These are phyloP conservation scores for Esox niger DNA, from an alignment of 2,113 vertebrate genomes.

Conservation along the genomic window DNA sequence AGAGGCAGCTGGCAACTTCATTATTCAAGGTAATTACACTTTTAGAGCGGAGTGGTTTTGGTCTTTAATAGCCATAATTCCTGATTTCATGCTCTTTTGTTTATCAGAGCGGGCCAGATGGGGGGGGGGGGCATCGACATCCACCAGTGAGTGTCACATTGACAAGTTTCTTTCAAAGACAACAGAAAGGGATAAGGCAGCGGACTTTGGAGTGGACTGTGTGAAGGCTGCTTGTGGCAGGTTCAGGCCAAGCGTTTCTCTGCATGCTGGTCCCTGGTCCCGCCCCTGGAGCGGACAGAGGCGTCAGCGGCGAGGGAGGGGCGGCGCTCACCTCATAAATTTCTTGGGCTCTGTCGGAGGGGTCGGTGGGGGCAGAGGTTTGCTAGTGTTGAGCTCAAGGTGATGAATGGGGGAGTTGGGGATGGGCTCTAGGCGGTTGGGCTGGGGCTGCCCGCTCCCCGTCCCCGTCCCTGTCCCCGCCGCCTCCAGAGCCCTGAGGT, in stretches of 20 bases:
- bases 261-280: slow-evolving; percentile 8
- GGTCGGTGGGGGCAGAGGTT: slow-evolving; percentile 93
- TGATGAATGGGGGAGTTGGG: slow-evolving; percentile 96
- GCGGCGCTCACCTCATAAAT: slow-evolving; percentile 93
- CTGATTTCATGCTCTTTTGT: slow-evolving; percentile 27
- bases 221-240: background rate
- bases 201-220: slow-evolving; percentile 13
- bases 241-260: background rate
- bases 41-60: slow-evolving; percentile 1
- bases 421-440: slow-evolving; percentile 92
- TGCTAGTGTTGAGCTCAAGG: slow-evolving; percentile 96
- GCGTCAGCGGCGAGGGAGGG: slow-evolving; percentile 35
- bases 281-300: background rate
- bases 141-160: slow-evolving; percentile 9
- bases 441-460: slow-evolving; percentile 78
- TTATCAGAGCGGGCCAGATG: slow-evolving; percentile 16
- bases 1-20: slow-evolving; percentile 31
- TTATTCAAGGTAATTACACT: slow-evolving; percentile 8
- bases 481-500: slow-evolving; percentile 93
- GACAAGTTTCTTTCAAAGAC: slow-evolving; percentile 23
- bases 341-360: slow-evolving; percentile 97
- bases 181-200: slow-evolving; percentile 7
- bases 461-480: slow-evolving; percentile 88
- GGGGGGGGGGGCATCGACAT: background rate
- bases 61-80: slow-evolving; percentile 28